phyloP scores from a whole-genome alignment of 35 echinoderm and acorn worm genomes.

The Anneissia japonica region DNA sequence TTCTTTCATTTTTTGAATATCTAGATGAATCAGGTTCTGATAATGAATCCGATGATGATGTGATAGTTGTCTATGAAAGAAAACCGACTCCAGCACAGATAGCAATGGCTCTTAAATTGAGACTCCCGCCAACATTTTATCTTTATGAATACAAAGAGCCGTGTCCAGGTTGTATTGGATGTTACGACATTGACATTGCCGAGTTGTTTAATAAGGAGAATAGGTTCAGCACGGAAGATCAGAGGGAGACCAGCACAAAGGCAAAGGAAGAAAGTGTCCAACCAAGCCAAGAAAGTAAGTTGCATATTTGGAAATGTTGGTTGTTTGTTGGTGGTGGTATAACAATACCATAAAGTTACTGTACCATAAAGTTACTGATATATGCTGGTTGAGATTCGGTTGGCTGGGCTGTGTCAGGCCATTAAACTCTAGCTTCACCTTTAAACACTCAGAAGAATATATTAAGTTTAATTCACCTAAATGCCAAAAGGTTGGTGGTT shows the following conservation, averaged over 20 bases:
- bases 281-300: background rate
- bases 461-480: too few relatives aligned
- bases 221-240: background rate
- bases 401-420: too few relatives aligned
- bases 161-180: constrained; percentile 76
- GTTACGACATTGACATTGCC: constrained; percentile 22
- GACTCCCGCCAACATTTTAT: constrained; percentile 60
- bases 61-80: constrained; percentile 50
- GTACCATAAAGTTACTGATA: too few relatives aligned
- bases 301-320: too few relatives aligned
- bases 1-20: too few relatives aligned
- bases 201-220: background rate
- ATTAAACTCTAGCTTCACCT: too few relatives aligned
- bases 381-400: too few relatives aligned
- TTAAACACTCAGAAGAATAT: too few relatives aligned
- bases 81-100: constrained; percentile 53
- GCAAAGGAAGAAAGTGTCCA: background rate
- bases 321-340: too few relatives aligned
- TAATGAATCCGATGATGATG: constrained; percentile 87
- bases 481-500: too few relatives aligned
- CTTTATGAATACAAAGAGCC: constrained; percentile 69
- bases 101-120: constrained; percentile 52
- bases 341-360: too few relatives aligned
- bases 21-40: too few relatives aligned
- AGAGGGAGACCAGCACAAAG: background rate